phyloP scores from a whole-genome alignment of 2,113 vertebrate genomes.

The Orthonyx spaldingii region DNA sequence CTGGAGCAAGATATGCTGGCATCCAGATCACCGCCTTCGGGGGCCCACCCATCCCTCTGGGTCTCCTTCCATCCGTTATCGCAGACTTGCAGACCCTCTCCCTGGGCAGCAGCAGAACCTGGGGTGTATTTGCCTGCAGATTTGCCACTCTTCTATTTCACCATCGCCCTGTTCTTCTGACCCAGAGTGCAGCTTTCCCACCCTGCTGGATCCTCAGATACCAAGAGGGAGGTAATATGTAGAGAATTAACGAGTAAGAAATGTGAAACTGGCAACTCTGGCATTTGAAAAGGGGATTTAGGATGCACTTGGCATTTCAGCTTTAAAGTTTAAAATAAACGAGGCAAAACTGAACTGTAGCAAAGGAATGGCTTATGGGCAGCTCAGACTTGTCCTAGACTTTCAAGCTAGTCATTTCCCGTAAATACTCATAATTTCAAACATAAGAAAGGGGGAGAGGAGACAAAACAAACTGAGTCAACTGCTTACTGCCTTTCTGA shows the following conservation, averaged over 20 bases:
- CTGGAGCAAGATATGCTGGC: constrained; percentile 28
- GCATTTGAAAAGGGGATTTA: neutral
- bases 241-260: neutral
- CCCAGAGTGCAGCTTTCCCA: neutral
- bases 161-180: neutral
- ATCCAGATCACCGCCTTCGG: neutral
- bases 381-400: constrained; percentile 21
- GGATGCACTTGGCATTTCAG: neutral
- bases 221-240: neutral
- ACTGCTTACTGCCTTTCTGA: constrained; percentile 48
- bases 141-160: neutral
- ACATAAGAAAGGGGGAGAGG: constrained; percentile 23
- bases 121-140: neutral
- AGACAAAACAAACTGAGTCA: constrained; percentile 56
- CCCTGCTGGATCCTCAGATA: neutral
- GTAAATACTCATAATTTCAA: constrained; percentile 43
- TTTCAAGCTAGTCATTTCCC: constrained; percentile 39
- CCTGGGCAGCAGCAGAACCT: constrained; percentile 9
- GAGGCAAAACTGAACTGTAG: neutral
- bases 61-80: constrained; percentile 29
- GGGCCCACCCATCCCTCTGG: constrained; percentile 42
- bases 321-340: neutral
- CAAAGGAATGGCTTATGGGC: neutral
- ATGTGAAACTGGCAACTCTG: neutral
- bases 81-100: neutral